Evolutionary conservation across 2,888 invertebrate genomes (phyloP).

Genomic region (Laothoe populi): DNA sequence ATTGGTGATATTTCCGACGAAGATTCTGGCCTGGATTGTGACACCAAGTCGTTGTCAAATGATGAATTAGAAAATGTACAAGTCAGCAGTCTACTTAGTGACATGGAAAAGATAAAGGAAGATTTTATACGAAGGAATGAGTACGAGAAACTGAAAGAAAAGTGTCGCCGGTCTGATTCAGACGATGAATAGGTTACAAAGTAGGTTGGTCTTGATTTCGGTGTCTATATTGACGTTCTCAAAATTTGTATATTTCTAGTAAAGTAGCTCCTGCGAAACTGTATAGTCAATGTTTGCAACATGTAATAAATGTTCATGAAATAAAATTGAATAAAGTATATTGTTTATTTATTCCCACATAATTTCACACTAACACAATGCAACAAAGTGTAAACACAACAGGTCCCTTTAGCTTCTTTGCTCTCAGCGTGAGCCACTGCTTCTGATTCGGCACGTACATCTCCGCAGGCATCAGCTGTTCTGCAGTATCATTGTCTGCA

Average conservation of each 20-base stretch:
- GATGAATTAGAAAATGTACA: conserved; percentile 60
- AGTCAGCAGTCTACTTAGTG: conserved; percentile 70
- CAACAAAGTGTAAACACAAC: conserved; percentile 70
- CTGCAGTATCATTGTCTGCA: conserved; percentile 77
- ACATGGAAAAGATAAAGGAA: conserved; percentile 74
- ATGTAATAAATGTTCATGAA: not conserved
- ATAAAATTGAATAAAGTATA: not conserved
- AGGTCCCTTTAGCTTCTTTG: conserved; percentile 76
- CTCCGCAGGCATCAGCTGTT: conserved; percentile 92
- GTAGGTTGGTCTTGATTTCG: not conserved
- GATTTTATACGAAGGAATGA: conserved; percentile 71
- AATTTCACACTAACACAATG: conserved; percentile 52
- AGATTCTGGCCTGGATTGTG: conserved; percentile 72
- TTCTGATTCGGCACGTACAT: conserved; percentile 97
- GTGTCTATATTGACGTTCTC: not conserved
- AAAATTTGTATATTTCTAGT: too few relatives aligned
- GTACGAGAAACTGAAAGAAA: conserved; percentile 74
- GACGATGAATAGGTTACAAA: conserved; percentile 57
- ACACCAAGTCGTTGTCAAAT: conserved; percentile 48
- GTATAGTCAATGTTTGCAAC: too few relatives aligned
- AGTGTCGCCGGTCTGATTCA: conserved; percentile 60
- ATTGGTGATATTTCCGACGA: conserved; percentile 49
- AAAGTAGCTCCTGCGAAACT: too few relatives aligned
- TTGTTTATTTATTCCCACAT: conserved; percentile 22
- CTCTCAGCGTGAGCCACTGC: conserved; percentile 93